Evolutionary conservation across 2,113 vertebrate species (phyloP).

Genomic region (Lasiurus cinereus): DNA sequence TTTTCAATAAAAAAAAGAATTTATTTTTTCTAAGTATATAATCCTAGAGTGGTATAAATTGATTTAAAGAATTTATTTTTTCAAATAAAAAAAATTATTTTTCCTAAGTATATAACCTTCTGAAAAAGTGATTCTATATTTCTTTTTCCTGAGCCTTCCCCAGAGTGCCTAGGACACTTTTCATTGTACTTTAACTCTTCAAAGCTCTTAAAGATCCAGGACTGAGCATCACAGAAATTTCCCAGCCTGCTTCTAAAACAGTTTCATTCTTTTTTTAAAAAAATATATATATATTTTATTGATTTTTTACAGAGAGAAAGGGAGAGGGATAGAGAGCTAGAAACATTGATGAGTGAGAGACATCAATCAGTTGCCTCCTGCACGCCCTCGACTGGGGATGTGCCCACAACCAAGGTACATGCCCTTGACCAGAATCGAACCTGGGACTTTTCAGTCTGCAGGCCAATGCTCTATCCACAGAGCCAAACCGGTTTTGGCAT

Average conservation of each 20-base stretch:
- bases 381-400: too few relatives aligned
- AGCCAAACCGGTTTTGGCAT: neutral
- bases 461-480: too few relatives aligned
- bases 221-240: neutral
- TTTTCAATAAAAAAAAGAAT: neutral
- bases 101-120: neutral
- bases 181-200: neutral
- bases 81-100: neutral
- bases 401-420: too few relatives aligned
- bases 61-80: neutral
- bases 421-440: too few relatives aligned
- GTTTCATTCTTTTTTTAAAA: too few relatives aligned
- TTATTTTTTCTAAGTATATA: neutral
- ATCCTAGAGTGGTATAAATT: neutral
- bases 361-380: too few relatives aligned
- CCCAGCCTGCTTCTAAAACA: neutral
- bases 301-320: too few relatives aligned
- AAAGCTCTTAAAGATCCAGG: neutral
- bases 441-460: too few relatives aligned
- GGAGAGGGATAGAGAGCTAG: too few relatives aligned
- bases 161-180: neutral
- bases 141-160: neutral
- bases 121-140: slow-evolving; percentile 39
- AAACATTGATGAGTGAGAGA: too few relatives aligned
- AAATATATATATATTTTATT: too few relatives aligned